Evolutionary conservation across 1,140 invertebrate species (phyloP).

Genomic region (Acyrthosiphon pisum): DNA sequence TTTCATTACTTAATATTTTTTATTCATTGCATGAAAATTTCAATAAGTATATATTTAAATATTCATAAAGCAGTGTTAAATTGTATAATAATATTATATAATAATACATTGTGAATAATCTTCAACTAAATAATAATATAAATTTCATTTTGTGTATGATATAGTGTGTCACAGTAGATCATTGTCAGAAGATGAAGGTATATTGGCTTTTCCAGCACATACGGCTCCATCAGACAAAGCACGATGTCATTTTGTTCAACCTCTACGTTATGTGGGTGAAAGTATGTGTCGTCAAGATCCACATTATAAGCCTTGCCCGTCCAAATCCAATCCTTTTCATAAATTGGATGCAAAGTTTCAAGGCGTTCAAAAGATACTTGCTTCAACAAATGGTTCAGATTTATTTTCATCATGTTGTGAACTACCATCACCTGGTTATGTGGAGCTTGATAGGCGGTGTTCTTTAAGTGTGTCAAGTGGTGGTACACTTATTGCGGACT

Average conservation of each 20-base stretch:
- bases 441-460: constrained; percentile 29
- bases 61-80: constrained; percentile 58
- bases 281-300: constrained; percentile 81
- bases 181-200: constrained; percentile 72
- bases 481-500: constrained; percentile 41
- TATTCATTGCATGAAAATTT: not conserved
- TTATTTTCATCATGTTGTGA: constrained; percentile 80
- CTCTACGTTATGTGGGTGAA: constrained; percentile 72
- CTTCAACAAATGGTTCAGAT: constrained; percentile 64
- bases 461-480: constrained; percentile 56
- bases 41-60: constrained; percentile 55
- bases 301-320: constrained; percentile 71
- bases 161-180: constrained; percentile 72
- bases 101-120: not conserved
- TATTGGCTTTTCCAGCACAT: constrained; percentile 66
- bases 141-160: constrained; percentile 59
- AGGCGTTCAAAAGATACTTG: constrained; percentile 80
- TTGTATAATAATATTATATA: not conserved
- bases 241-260: constrained; percentile 71
- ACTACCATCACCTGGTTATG: constrained; percentile 68
- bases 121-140: not conserved
- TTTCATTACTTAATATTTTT: not conserved
- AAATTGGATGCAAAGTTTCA: constrained; percentile 69
- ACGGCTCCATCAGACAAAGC: constrained; percentile 75
- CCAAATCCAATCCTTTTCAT: constrained; percentile 74